These are phyloP conservation scores for Myanophis thanlyinensis DNA, from an alignment of 2,113 vertebrate genomes.

Conservation along the genomic window DNA sequence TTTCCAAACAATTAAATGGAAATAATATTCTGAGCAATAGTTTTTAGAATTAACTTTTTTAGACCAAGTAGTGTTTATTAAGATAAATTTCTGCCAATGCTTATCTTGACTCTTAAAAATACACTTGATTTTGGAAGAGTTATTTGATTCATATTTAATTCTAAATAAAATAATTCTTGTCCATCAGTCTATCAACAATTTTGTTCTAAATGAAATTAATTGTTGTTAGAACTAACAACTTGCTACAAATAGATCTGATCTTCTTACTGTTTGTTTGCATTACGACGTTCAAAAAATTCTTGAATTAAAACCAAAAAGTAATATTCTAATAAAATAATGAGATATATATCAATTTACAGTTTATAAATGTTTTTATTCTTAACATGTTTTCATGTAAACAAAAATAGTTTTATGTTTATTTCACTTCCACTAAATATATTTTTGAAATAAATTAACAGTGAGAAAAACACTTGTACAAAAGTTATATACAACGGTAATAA, in stretches of 20 bases:
- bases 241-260: not conserved
- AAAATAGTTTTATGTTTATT: not conserved
- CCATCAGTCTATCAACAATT: slow-evolving; percentile 17
- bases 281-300: not conserved
- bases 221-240: not conserved
- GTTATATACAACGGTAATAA: not conserved
- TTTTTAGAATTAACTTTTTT: not conserved
- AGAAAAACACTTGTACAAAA: not conserved
- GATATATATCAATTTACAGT: not conserved
- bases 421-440: not conserved
- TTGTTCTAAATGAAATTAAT: slow-evolving; percentile 17
- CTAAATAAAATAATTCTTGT: slow-evolving; percentile 8
- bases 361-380: not conserved
- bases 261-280: not conserved
- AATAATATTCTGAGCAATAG: not conserved
- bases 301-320: not conserved
- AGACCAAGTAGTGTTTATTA: slow-evolving; percentile 46
- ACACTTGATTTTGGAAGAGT: not conserved
- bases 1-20: not conserved
- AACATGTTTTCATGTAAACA: not conserved
- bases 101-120: not conserved
- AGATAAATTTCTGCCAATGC: not conserved
- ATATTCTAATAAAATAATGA: not conserved
- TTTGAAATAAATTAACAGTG: not conserved
- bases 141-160: slow-evolving; percentile 20